These are phyloP conservation scores for Chloroceryle amazona DNA, from an alignment of 2,797 vertebrate species.

Conservation along the genomic window DNA sequence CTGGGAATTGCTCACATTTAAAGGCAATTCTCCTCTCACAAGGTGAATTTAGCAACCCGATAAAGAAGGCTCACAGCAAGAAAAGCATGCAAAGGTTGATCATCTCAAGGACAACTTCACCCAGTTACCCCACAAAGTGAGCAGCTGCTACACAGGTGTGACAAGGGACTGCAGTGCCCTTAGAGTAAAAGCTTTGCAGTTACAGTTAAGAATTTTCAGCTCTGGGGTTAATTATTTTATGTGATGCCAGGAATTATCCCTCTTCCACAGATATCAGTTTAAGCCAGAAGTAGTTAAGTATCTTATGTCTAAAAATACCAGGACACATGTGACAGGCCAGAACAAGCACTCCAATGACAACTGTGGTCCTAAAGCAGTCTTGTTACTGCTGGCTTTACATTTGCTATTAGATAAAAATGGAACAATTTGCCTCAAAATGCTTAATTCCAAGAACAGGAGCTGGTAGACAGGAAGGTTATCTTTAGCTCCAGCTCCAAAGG, in stretches of 20 bases:
- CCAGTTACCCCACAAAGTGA: neutral
- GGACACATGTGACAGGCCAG: neutral
- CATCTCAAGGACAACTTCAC: neutral
- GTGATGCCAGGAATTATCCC: conserved; percentile 23
- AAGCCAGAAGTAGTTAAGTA: conserved; percentile 61
- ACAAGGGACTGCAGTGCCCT: neutral
- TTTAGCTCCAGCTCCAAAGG: neutral
- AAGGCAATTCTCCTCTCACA: no score
- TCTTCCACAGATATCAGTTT: neutral
- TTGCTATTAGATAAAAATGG: neutral
- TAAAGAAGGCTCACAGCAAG: conserved; percentile 51
- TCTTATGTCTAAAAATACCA: conserved; percentile 59
- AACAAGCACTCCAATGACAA: neutral
- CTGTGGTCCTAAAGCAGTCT: neutral
- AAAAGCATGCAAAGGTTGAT: conserved; percentile 32
- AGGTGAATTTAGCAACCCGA: conserved; percentile 11
- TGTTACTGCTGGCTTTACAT: neutral
- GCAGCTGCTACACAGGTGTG: neutral
- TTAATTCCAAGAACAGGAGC: neutral
- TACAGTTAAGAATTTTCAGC: neutral
- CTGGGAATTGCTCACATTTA: neutral
- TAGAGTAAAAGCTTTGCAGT: neutral
- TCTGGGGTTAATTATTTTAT: neutral
- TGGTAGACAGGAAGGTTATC: neutral
- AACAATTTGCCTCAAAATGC: neutral